These are phyloP conservation scores for Edolisoma coerulescens DNA, from an alignment of 2,113 vertebrate genomes.

Conservation along the genomic window DNA sequence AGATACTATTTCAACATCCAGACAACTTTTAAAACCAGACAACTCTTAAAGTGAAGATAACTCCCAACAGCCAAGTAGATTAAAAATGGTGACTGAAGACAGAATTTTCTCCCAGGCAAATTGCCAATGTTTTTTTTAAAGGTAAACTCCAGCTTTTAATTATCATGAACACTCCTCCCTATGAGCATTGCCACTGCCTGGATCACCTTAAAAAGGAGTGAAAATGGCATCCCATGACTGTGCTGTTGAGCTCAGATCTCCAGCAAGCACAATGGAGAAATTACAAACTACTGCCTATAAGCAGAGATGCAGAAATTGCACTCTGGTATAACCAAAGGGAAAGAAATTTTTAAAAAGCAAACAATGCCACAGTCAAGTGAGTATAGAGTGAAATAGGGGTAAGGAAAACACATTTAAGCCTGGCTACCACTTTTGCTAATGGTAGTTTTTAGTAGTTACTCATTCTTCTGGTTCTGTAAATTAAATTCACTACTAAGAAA, in stretches of 20 bases:
- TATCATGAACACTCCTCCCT: slow-evolving; percentile 44
- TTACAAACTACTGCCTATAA: not conserved
- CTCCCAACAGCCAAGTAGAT: slow-evolving; percentile 13
- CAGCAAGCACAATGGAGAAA: not conserved
- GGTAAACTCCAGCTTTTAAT: slow-evolving; percentile 61
- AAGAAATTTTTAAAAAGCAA: not conserved
- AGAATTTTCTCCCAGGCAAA: slow-evolving; percentile 39
- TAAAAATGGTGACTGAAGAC: slow-evolving; percentile 50
- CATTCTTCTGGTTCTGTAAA: not conserved
- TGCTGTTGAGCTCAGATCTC: not conserved
- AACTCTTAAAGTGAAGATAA: slow-evolving; percentile 11
- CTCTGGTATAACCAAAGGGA: not conserved
- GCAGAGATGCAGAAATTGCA: not conserved
- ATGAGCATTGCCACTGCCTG: not conserved
- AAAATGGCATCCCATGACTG: not conserved
- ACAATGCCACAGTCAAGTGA: not conserved
- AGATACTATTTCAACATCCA: slow-evolving; percentile 26
- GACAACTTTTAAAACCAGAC: slow-evolving; percentile 27
- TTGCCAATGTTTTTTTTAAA: slow-evolving; percentile 34
- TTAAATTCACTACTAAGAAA: slow-evolving; percentile 10
- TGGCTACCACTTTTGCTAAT: not conserved
- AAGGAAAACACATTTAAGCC: not conserved
- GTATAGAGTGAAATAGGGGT: not conserved
- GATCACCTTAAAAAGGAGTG: slow-evolving; percentile 28
- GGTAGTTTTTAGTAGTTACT: not conserved